Evolutionary conservation across 2,888 invertebrate species (phyloP), one percentile per base, ranked within the genome.

Genomic region (Operophtera brumata): DNA sequence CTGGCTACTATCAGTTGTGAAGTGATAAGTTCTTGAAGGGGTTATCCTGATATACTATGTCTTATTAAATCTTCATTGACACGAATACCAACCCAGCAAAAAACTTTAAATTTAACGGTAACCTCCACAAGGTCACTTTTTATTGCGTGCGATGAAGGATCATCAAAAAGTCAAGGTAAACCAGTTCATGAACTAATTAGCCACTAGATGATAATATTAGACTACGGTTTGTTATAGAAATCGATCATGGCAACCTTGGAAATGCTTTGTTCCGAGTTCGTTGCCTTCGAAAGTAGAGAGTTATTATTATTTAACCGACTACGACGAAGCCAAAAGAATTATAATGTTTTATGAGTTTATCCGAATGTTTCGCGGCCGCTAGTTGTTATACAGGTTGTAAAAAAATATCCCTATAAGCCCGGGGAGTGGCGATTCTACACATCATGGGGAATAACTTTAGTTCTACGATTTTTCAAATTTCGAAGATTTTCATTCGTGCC

Each of bases 101-200:
- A n/a, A 20, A n/a, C 7, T 30, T 13, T 34, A 9, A 20, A 10
- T 10, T 26, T 28, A 10, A 4, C 39, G 20, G 37, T 39, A 44
- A 42, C 56, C 51, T 55, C 40, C 51, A 11, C 47, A 51, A 40
- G 39, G 56, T 47, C 25, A 42, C 30, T 41, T 40, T 20, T 34
- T 32, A 40, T 39, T 9, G 37, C 35, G 11, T 44, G 14, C 40
- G 26, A 35, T 44, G 20, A 51, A 40, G 51, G 39, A 56, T 51
- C 50, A 51, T 51, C 40, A 43, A 53, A 54, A 54, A 57, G 48
- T 45, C 55, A 61, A 61, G 59, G 59, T 40, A 35, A 55, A 36
- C 56, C 20, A 14, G 44, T 47, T 5, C 32, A 12, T 48, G 32
- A 46, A 50, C 50, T 43, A 39, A 51, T 45, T 44, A 39, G 49